Base-by-base conservation (phyloP, 30 jellyfish, hydroid and myxozoan species). In the Mastigias papua region DNA sequence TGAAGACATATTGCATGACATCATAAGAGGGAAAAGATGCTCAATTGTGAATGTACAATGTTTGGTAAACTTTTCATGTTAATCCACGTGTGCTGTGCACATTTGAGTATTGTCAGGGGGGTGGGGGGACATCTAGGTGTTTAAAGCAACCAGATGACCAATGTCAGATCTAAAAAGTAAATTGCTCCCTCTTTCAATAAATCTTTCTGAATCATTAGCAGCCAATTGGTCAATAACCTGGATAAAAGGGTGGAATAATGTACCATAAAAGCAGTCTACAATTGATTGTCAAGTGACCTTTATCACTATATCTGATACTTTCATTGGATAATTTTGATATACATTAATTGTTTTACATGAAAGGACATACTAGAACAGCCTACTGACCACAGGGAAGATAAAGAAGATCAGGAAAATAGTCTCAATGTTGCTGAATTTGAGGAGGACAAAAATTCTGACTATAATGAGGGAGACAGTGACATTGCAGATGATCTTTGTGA, bases 401-500 rank as follows among this genome's bases (percentile, higher is more conserved):
- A 22, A 25, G 65, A 17, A 32, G 82, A 70, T 32, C 21, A 32
- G 25, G 31, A 42, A n/a, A 42, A 9, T 6, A 42, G 27, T 34
- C 20, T 27, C 32, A 64, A 70, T 70, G 28, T 32, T 42, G 5
- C 32, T 13, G 82, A 32, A 17, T 32, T 9, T 32, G 25, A 31
- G 4, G 82, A 34, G 46, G 46, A 70, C 17, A 13, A 25, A 9
- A 64, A 42, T 42, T 11, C 65, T 42, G 50, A 42, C 8, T 28
- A 28, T 28, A 17, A 31, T 70, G 82, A 26, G 34, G 62, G 30
- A 42, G 50, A 70, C 65, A 42, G 10, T 34, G 82, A 70, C 20
- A 17, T 28, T 29, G 61, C 26, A 25, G 82, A 70, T 54, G 82
- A 26, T 2, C 34, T 10, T 54, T 22, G 32, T n/a, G 62, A 34